Percentiles rank a stretch among this genome's conserved stretches.
Evolutionary conservation across 2,797 vertebrate species (phyloP).

Genomic region (Vespertilio murinus): DNA sequence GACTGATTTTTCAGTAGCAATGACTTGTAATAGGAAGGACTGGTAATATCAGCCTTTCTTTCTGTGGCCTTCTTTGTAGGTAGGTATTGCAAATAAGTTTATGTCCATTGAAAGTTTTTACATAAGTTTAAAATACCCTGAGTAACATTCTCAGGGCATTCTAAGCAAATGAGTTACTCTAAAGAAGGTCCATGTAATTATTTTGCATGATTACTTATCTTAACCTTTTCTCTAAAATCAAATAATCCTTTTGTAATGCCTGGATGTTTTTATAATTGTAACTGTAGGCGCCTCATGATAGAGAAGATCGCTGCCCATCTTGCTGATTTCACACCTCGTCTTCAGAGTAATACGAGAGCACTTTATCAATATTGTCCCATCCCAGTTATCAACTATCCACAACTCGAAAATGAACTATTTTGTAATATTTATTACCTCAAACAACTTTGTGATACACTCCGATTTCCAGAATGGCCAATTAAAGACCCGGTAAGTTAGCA

Average conservation of each 20-base stretch:
- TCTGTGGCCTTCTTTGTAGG: neutral
- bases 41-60: neutral
- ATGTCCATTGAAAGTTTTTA: neutral
- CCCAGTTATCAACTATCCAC: slow-evolving; percentile 96
- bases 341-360: slow-evolving; percentile 98
- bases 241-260: slow-evolving; percentile 26
- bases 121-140: neutral
- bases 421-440: slow-evolving; percentile 99
- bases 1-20: neutral
- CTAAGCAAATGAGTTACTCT: slow-evolving; percentile 13
- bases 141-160: neutral
- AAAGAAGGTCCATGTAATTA: neutral
- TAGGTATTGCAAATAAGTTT: slow-evolving; percentile 4
- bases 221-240: neutral
- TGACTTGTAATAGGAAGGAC: neutral
- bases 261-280: slow-evolving; percentile 79
- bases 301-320: slow-evolving; percentile 98
- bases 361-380: slow-evolving; percentile 99
- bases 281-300: slow-evolving; percentile 95
- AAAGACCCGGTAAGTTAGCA: slow-evolving; percentile 92
- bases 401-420: slow-evolving; percentile 97
- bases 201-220: neutral
- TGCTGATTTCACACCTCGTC: slow-evolving; percentile 97
- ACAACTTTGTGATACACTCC: slow-evolving; percentile 94
- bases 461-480: slow-evolving; percentile 98